Percentiles rank a stretch among this genome's conserved stretches.
Evolutionary conservation across 1,140 invertebrate genomes (phyloP).

Genomic region (Hyles euphorbiae): DNA sequence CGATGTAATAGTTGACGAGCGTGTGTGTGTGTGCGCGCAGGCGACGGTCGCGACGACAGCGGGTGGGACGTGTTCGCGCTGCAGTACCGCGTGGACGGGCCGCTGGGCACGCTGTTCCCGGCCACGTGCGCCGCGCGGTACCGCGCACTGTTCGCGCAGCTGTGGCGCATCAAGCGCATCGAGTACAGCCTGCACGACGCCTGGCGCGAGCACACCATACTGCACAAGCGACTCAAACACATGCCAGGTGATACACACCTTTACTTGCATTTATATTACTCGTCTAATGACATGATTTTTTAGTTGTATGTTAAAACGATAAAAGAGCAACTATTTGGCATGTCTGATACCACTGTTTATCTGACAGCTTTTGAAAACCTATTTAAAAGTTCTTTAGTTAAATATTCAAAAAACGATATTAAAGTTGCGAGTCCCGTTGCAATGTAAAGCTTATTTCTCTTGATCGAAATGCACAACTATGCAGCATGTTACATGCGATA

Average conservation of each 20-base stretch:
- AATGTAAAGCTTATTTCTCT: too few species aligned
- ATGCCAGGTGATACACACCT: slow-evolving; percentile 65
- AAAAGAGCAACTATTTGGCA: too few species aligned
- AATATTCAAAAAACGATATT: too few species aligned
- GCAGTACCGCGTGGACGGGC: slow-evolving; percentile 94
- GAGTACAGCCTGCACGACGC: slow-evolving; percentile 92
- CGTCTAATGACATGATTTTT: too few species aligned
- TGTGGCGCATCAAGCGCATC: slow-evolving; percentile 97
- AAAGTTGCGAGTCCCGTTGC: too few species aligned
- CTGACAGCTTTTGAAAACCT: too few species aligned
- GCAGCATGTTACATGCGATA: too few species aligned
- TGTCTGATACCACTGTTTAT: too few species aligned
- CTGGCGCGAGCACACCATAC: slow-evolving; percentile 91
- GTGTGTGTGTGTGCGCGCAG: slow-evolving; percentile 23
- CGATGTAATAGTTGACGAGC: not conserved
- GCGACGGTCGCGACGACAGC: slow-evolving; percentile 81
- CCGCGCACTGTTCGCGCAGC: slow-evolving; percentile 91
- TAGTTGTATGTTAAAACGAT: too few species aligned
- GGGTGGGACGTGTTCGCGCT: slow-evolving; percentile 98
- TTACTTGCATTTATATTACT: too few species aligned
- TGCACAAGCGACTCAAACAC: slow-evolving; percentile 82
- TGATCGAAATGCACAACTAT: too few species aligned
- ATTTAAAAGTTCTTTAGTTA: too few species aligned
- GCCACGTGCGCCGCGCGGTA: slow-evolving; percentile 88
- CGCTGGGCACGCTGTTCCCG: slow-evolving; percentile 94